Conservation (phyloP, 2,113 vertebrate species). For the Phoenicopterus ruber region DNA sequence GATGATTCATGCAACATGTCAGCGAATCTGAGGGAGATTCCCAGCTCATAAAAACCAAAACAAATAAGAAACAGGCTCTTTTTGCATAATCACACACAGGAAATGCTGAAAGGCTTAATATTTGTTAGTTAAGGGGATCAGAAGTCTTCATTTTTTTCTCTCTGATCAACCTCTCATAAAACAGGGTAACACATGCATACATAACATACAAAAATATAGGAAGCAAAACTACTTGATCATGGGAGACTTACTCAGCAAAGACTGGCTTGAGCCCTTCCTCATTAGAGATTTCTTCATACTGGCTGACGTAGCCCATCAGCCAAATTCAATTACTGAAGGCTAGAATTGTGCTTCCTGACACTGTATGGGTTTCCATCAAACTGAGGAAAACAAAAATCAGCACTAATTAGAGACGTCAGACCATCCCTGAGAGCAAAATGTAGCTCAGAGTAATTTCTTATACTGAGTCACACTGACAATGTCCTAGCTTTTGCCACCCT, state of each 20-base stretch:
- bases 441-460: not conserved
- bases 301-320: not conserved
- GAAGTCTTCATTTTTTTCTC: not conserved
- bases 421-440: not conserved
- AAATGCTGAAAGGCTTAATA: not conserved
- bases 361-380: not conserved
- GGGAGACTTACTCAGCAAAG: not conserved
- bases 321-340: not conserved
- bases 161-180: not conserved
- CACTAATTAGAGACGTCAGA: not conserved
- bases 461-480: not conserved
- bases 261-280: not conserved
- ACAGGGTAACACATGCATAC: not conserved
- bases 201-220: not conserved
- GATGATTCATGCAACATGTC: slow-evolving; percentile 8
- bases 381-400: not conserved
- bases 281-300: not conserved
- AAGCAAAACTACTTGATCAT: not conserved
- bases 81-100: not conserved
- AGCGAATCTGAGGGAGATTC: slow-evolving; percentile 7
- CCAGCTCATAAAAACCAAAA: not conserved
- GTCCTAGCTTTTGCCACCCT: not conserved
- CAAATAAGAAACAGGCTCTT: not conserved
- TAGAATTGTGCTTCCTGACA: not conserved
- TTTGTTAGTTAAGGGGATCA: not conserved